A percentile compares a stretch with the other conserved stretches of the same genome.
phyloP scores from a whole-genome alignment of 1,140 invertebrate genomes.

The Drosophila prosaltans region DNA sequence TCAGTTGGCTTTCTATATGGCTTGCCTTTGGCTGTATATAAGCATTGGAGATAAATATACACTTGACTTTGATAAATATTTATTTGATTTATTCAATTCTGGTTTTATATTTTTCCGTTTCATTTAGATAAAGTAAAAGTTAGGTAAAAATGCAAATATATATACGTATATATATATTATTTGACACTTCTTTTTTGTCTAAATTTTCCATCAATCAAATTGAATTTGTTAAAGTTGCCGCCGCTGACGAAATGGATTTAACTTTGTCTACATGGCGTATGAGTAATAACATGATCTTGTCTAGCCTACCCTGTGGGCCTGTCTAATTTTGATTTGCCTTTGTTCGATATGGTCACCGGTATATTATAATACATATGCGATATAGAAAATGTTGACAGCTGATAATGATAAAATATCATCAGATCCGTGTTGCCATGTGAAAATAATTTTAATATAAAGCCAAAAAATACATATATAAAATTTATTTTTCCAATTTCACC shows the following conservation, averaged over 20 bases:
- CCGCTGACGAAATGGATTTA: slow-evolving; percentile 8
- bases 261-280: slow-evolving; percentile 11
- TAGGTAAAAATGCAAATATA: background rate
- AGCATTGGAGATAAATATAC: slow-evolving; percentile 1
- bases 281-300: slow-evolving; percentile 4
- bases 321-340: background rate
- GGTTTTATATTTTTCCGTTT: background rate
- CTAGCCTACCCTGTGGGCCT: background rate
- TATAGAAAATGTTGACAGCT: slow-evolving; percentile 5
- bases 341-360: background rate
- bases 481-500: background rate
- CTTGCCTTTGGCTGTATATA: slow-evolving; percentile 7
- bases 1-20: slow-evolving; percentile 39
- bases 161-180: background rate
- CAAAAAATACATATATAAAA: no score
- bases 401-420: slow-evolving; percentile 5
- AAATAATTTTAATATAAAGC: background rate
- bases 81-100: slow-evolving; percentile 5
- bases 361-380: background rate
- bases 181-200: background rate
- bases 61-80: slow-evolving; percentile 3
- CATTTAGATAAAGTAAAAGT: slow-evolving; percentile 4
- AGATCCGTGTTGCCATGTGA: slow-evolving; percentile 1
- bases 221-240: slow-evolving; percentile 1
- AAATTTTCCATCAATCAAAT: slow-evolving; percentile 7